Evolutionary conservation across 2,888 invertebrate genomes (phyloP), one percentile per base, ranked within the genome.

Genomic region (Cataglyphis altisquamis): DNA sequence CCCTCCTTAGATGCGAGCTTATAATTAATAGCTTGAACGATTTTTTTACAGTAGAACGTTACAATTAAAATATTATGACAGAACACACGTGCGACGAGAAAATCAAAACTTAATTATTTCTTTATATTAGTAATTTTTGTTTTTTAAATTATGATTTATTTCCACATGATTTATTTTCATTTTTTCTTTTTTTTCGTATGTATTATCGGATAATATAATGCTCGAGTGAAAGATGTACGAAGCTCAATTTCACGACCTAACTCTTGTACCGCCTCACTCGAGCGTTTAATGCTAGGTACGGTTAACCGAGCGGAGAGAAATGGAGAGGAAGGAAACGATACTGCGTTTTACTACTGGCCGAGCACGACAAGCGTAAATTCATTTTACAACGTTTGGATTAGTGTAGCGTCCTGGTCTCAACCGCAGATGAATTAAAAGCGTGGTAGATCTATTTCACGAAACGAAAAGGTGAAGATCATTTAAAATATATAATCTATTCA

Each of bases 311-410:
- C 80, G 82, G 60, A 68, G 64, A 75, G 62, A 74, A 78, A 74
- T 45, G 81, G 80, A 60, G 75, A 73, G 83, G 80, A 84, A 80
- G 84, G 78, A 81, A 86, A 84, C 86, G 70, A 86, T 77, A 84
- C 78, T 81, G 73, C 72, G 86, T 84, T 86, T 86, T 80, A 84
- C 80, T 83, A 80, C 84, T 77, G 87, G 85, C 87, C 72, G 80
- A 83, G 68, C 83, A 87, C 80, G 84, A 82, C 85, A 87, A 84
- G 88, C 86, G 81, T 81, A 84, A 88, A 87, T 87, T 87, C 83
- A 88, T 89, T 84, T 84, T 78, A 89, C 85, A 85, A 48, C 85
- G 75, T 85, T 77, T 74, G 66, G 64, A 83, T 81, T 85, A 73
- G 64, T 66, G 32, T 72, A 66, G 63, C 67, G 73, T 67, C 77